Base-by-base conservation (phyloP, 1,140 invertebrate genomes). In the Pachypeltis micranthus region DNA sequence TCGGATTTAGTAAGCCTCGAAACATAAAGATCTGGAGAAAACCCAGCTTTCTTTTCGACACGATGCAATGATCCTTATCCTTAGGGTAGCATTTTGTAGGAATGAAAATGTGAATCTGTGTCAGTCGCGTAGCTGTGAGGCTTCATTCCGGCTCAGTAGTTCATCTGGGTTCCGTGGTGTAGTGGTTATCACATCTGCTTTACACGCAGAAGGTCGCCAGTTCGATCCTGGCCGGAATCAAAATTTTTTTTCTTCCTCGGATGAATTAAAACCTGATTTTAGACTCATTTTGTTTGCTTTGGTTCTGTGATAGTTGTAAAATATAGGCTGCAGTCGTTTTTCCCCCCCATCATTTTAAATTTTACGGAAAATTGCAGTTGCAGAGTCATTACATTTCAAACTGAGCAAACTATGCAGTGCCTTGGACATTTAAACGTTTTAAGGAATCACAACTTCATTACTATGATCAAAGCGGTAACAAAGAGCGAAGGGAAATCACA, bases 141-240 rank as follows among this genome's bases (percentile, higher is more conserved):
- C n/a, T n/a, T n/a, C n/a, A n/a, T n/a, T 39, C n/a, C 34, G n/a
- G n/a, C 34, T 39, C 34, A 39, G 34, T n/a, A 39, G n/a, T 10
- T 39, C n/a, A n/a, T 7, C 34, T 39, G 34, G 78, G 77, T 79
- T 78, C 75, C 77, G 77, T 80, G 76, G 78, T 79, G 80, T 81
- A 82, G 80, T 77, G 80, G 80, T 81, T 80, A 82, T 82, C 80
- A 81, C 79, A 77, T 81, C 79, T 80, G 80, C 80, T 82, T 83
- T 81, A 86, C 84, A 85, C 84, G 84, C 84, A 84, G 83, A 85
- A 86, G 83, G 84, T 80, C 84, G 81, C 84, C 82, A 83, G 84
- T 85, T 85, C 83, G 83, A 85, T 81, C 83, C 84, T 82, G 83
- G 84, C 80, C 83, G 83, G 82, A 83, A 84, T 81, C 83, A 85